Conservation (phyloP, 2,888 invertebrate species). For the Loripinus fragilis region DNA sequence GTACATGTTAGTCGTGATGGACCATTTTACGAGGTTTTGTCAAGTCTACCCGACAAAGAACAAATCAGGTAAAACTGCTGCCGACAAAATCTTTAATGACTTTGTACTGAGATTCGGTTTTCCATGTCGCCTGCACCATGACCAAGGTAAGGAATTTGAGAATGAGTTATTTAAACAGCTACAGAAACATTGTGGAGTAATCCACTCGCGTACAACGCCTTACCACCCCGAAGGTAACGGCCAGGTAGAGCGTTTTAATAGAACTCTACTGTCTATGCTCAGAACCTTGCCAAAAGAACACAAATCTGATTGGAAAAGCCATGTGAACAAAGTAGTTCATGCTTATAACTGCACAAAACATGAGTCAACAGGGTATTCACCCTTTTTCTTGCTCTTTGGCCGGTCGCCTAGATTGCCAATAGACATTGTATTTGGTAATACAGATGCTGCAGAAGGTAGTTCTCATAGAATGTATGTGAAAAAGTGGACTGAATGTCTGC, state of each 20-base stretch:
- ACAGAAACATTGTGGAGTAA: constrained; percentile 20
- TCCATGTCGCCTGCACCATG: constrained; percentile 37
- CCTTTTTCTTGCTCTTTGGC: constrained; percentile 40
- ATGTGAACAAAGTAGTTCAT: constrained; percentile 19
- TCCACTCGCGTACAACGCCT: constrained; percentile 38
- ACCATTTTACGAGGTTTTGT: constrained; percentile 40
- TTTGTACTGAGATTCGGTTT: constrained; percentile 39
- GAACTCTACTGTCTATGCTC: constrained; percentile 33
- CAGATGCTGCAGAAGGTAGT: too few species aligned
- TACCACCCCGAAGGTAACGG: constrained; percentile 53
- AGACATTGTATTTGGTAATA: constrained; percentile 14
- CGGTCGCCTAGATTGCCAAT: constrained; percentile 37
- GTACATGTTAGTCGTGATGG: constrained; percentile 43
- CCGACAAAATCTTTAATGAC: constrained; percentile 43
- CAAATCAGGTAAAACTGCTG: constrained; percentile 32
- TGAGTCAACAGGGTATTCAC: constrained; percentile 40
- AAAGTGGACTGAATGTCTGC: too few species aligned
- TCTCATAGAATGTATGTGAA: too few species aligned
- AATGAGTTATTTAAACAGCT: constrained; percentile 12
- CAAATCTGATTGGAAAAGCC: constrained; percentile 40
- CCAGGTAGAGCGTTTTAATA: constrained; percentile 34
- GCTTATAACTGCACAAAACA: constrained; percentile 40
- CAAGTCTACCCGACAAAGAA: constrained; percentile 42
- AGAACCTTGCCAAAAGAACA: constrained; percentile 21
- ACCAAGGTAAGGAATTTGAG: constrained; percentile 49